Evolutionary conservation across 2,797 vertebrate genomes (phyloP), one percentile per base, ranked within the genome.

Genomic region (Sorex maritimensis): DNA sequence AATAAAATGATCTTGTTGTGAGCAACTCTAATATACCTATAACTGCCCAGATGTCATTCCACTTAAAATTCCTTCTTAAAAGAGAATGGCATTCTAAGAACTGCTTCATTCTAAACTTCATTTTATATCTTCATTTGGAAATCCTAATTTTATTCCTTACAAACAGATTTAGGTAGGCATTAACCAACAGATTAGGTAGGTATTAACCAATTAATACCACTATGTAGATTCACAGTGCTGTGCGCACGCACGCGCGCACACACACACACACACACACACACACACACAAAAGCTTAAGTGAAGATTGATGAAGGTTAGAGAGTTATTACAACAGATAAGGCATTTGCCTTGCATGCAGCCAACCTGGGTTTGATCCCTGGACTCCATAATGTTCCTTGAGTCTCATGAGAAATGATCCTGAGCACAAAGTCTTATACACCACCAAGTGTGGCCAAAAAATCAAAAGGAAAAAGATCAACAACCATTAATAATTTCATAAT

Each of bases 61-160:
- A 28, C 61, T 95, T 94, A 92, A 92, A 90, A 95, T 95, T 81
- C 67, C 73, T 94, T 49, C 77, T 49, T 92, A 61, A 61, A 61
- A 61, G 19, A 61, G 58, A 61, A 44, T 84, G 78, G 72, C n/a
- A 63, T 13, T 68, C 38, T 92, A 21, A 92, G 52, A 24, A 44
- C 75, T 9, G 71, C 34, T 94, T 78, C n/a, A 28, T 71, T 93
- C 83, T 90, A 41, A 90, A 82, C 9, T 71, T 67, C 72, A 55
- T 19, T 90, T 86, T 87, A 81, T 3, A 82, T 24, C 65, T 80
- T 72, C 9, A 26, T 80, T 92, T 92, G 74, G 26, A 92, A 94
- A 88, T 78, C 79, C 49, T 92, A 82, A 87, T 84, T 90, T 71
- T 46, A 77, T 86, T 95, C 52, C 63, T 86, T 68, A 89, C 89